Conservation (phyloP, 2,888 invertebrate genomes). For the Protonemura montana region DNA sequence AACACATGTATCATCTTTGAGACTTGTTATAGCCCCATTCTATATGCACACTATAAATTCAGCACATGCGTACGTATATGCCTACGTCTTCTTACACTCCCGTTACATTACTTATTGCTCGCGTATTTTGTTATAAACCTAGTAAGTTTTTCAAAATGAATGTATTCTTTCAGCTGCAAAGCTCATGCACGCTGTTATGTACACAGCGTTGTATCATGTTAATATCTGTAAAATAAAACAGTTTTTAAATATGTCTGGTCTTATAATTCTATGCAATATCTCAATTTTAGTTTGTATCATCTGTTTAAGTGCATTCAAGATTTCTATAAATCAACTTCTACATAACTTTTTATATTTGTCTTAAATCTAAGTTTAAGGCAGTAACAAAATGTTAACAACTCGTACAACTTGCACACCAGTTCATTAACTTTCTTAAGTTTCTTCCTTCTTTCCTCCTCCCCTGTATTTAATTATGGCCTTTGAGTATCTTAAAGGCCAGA, state of each 20-base stretch:
- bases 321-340: no score
- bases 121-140: conserved; percentile 20
- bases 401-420: no score
- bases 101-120: conserved; percentile 2
- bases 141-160: conserved; percentile 13
- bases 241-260: conserved; percentile 30
- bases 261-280: no score
- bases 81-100: neutral
- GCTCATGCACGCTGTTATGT: conserved; percentile 34
- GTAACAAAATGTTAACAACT: no score
- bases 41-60: conserved; percentile 2
- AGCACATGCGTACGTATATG: neutral
- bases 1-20: neutral
- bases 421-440: no score
- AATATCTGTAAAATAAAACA: conserved; percentile 46
- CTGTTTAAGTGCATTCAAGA: no score
- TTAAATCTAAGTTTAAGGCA: no score
- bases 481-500: no score
- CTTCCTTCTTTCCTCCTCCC: no score
- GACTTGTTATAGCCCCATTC: conserved; percentile 4
- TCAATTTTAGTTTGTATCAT: no score
- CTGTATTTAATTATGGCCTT: no score
- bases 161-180: conserved; percentile 33
- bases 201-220: conserved; percentile 43
- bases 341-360: no score